These are phyloP conservation scores for Pseudopodoces humilis DNA, from an alignment of 2,113 vertebrate species.

Conservation along the genomic window DNA sequence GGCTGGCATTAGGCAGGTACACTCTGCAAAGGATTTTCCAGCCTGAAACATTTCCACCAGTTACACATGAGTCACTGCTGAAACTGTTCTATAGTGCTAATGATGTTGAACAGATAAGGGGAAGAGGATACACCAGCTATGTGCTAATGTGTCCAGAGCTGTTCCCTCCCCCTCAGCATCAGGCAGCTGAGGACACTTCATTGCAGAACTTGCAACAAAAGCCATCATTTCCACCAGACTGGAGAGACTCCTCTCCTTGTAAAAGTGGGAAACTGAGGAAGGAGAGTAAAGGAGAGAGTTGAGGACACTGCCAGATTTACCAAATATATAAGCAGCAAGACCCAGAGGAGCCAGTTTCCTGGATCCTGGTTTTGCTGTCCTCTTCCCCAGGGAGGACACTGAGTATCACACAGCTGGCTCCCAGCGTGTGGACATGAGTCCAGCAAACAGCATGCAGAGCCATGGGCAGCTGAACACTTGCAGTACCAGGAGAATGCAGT, in stretches of 20 bases:
- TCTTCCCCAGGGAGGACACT: background rate
- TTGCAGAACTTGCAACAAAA: background rate
- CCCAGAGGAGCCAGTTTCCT: background rate
- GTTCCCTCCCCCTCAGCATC: background rate
- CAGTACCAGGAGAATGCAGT: background rate
- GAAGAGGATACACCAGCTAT: background rate
- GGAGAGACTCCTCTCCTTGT: background rate
- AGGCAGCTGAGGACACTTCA: background rate
- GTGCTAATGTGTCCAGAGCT: background rate
- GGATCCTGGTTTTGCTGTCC: background rate
- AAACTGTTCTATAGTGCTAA: background rate
- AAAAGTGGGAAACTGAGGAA: background rate
- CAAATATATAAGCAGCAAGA: background rate
- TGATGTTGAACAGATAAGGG: background rate
- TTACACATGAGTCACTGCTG: background rate
- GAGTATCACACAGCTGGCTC: background rate
- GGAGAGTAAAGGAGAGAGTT: background rate
- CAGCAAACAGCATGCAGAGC: background rate
- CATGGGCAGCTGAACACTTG: background rate
- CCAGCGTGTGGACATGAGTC: rapidly evolving
- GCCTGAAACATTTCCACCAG: background rate
- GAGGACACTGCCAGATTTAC: background rate
- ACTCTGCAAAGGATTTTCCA: background rate
- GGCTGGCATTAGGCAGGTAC: background rate
- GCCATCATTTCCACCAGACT: background rate